These are phyloP conservation scores for Leptodactylus fuscus DNA, from an alignment of 2,113 vertebrate genomes.

Conservation along the genomic window DNA sequence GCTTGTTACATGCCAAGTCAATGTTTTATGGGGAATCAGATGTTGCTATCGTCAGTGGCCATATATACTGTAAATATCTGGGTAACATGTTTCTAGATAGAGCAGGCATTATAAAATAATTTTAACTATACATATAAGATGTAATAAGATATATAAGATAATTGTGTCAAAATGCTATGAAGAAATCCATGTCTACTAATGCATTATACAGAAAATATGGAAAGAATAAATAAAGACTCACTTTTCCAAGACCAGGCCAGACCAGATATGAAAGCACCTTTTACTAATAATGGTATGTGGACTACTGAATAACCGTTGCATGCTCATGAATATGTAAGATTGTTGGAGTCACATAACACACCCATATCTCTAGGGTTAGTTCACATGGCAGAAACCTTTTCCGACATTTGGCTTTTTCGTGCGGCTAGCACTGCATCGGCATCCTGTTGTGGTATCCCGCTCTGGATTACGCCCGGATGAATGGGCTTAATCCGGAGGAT, in stretches of 20 bases:
- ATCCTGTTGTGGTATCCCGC: too few species aligned
- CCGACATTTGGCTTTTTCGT: too few species aligned
- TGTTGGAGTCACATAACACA: too few species aligned
- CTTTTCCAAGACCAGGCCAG: background rate
- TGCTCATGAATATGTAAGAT: background rate
- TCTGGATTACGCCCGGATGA: too few species aligned
- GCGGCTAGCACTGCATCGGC: too few species aligned
- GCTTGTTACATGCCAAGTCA: background rate
- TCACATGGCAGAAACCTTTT: too few species aligned
- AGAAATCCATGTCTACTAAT: background rate
- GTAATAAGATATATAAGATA: background rate
- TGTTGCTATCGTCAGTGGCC: background rate
- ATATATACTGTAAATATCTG: background rate
- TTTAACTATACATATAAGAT: background rate
- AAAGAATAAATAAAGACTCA: background rate
- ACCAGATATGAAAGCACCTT: background rate
- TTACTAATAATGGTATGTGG: background rate
- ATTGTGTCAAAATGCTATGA: conserved; percentile 11
- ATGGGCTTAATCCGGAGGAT: too few species aligned
- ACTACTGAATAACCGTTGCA: background rate
- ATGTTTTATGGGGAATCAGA: background rate
- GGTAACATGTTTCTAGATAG: background rate
- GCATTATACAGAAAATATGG: background rate
- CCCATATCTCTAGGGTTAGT: too few species aligned
- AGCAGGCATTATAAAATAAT: background rate